Conservation (phyloP, 2,797 vertebrate species). For the Babyrousa celebensis region DNA sequence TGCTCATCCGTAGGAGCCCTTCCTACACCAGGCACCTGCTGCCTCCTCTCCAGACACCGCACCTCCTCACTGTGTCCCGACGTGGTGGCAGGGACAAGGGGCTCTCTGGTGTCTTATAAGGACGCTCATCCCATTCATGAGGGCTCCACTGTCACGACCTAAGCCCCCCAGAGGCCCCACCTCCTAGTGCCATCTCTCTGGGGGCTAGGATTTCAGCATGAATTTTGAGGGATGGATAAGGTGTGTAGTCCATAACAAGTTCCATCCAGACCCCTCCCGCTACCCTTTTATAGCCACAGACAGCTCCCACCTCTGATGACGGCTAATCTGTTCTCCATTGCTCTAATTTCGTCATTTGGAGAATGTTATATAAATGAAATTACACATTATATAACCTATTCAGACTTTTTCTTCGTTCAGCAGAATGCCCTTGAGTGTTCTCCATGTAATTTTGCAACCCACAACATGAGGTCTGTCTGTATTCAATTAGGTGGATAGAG, state of each 20-base stretch:
- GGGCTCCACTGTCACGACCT: background rate
- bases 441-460: background rate
- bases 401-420: background rate
- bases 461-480: rapidly evolving
- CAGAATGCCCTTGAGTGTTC: background rate
- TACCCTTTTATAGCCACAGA: background rate
- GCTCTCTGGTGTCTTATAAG: background rate
- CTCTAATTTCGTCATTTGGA: background rate
- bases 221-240: background rate
- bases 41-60: background rate
- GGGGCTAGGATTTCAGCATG: background rate
- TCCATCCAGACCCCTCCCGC: too few relatives aligned
- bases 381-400: background rate
- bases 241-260: background rate
- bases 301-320: background rate
- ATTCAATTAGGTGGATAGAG: background rate
- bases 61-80: background rate
- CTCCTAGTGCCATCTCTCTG: background rate
- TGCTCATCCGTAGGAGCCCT: rapidly evolving
- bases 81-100: background rate
- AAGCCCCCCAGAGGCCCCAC: background rate
- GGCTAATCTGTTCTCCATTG: background rate
- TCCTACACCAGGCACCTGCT: too few relatives aligned
- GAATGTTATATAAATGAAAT: background rate
- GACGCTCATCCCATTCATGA: background rate